Base-by-base conservation (phyloP, 2,888 invertebrate genomes). In the Linnaemya tessellans region DNA sequence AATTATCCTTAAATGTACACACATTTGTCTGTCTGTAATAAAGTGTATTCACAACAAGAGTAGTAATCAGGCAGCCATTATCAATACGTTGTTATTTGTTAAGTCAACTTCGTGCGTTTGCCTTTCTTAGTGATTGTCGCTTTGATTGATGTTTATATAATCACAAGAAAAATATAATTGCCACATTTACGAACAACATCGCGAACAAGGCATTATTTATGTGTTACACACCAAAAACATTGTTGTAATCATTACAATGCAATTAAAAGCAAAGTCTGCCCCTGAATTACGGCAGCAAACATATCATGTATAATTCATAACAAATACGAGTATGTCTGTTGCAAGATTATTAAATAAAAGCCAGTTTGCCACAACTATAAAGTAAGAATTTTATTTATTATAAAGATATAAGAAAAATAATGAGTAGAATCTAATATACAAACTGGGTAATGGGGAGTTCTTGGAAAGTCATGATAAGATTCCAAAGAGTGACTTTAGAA, bases 111-210 rank as follows among this genome's bases (percentile, higher is more conserved):
- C 22, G 41, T 54, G 38, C 35, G 11, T n/a, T n/a, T 35, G n/a
- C 60, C 22, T 56, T 13, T 15, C 10, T 7, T 38, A 13, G 4
- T 70, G n/a, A 56, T 71, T 56, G 7, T 56, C 5, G 68, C 20
- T n/a, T 49, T 71, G 62, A 70, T 71, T 71, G 41, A 79, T 79
- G 62, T 62, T 79, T 64, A 56, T 54, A 41, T 56, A 79, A 79
- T 54, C 51, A 46, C 30, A 51, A 71, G 62, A 70, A 78, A 70
- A 64, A 30, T 71, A 54, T 71, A 79, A 41, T 71, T 79, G 62
- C 56, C 62, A 70, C 54, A 62, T 79, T 79, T 71, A 64, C 62
- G 62, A 54, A 79, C 43, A 54, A 20, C 1, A 43, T 11, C n/a
- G 43, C 9, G 10, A 56, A 54, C 11, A 64, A 51, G 22, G 22